Percentiles rank a stretch among this genome's conserved stretches.
Evolutionary conservation across 2,888 invertebrate species (phyloP).

Genomic region (Dasypolia templi): DNA sequence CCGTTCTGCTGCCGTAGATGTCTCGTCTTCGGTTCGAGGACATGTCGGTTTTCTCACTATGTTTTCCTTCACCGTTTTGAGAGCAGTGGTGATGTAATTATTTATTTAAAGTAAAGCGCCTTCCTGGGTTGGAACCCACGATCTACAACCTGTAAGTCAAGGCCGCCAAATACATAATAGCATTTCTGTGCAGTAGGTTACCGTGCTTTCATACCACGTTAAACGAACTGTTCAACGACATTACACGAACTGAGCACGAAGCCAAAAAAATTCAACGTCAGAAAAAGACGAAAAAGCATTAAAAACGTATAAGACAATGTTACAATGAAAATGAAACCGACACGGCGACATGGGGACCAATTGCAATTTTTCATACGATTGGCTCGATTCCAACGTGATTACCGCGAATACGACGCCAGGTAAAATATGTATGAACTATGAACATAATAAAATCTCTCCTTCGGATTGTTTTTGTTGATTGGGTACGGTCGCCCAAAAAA

Average conservation of each 20-base stretch:
- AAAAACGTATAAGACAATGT: constrained; percentile 43
- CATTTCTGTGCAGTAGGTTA: neutral
- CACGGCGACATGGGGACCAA: constrained; percentile 45
- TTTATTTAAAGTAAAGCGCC: no score
- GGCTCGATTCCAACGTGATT: constrained; percentile 62
- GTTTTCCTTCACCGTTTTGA: no score
- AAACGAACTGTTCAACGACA: constrained; percentile 18
- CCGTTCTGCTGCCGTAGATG: no score
- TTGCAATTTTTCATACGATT: constrained; percentile 60
- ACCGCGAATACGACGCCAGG: constrained; percentile 58
- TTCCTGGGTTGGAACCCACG: no score
- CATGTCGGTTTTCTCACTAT: no score
- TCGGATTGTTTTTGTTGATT: constrained; percentile 74
- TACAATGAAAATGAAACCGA: constrained; percentile 59
- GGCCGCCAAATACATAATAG: no score
- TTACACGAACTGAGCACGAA: neutral
- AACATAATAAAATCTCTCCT: constrained; percentile 70
- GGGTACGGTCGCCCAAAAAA: constrained; percentile 49
- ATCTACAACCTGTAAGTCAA: no score
- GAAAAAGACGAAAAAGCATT: constrained; percentile 15
- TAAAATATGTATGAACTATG: constrained; percentile 78
- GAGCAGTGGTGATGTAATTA: no score
- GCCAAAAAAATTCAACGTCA: constrained; percentile 16
- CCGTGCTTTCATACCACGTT: neutral
- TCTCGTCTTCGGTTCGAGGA: no score